phyloP scores from a whole-genome alignment of 2,113 vertebrate genomes.

The Balaeniceps rex region DNA sequence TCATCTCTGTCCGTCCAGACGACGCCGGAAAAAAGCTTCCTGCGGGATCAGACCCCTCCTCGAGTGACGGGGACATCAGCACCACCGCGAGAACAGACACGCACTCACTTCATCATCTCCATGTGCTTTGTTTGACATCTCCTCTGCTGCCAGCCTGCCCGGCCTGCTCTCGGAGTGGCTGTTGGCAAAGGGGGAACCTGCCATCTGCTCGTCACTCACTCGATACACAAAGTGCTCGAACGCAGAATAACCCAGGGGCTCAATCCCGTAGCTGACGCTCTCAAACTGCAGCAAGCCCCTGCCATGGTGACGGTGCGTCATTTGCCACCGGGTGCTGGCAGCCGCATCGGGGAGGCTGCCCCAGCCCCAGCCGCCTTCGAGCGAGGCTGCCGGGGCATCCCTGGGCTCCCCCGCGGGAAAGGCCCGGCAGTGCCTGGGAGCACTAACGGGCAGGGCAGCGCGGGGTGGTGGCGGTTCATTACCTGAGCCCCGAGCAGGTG shows the following conservation, averaged over 20 bases:
- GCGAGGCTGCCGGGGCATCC: background rate
- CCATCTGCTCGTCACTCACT: background rate
- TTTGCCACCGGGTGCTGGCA: background rate
- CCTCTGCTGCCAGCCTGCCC: background rate
- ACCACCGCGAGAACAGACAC: background rate
- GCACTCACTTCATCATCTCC: too few species aligned
- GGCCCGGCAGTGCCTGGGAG: too few species aligned
- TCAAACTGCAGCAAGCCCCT: conserved; percentile 71
- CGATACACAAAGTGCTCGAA: conserved; percentile 58
- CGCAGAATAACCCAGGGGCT: conserved; percentile 14
- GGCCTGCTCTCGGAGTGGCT: background rate
- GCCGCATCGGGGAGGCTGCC: background rate
- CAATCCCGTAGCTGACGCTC: conserved; percentile 62
- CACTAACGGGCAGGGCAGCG: background rate
- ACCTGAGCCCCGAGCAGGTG: conserved; percentile 71
- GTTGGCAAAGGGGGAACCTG: background rate
- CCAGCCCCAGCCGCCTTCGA: background rate
- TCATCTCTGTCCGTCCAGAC: background rate
- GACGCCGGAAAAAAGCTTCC: background rate
- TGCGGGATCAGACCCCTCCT: background rate
- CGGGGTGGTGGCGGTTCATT: background rate
- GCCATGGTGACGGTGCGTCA: background rate
- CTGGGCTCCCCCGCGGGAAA: background rate
- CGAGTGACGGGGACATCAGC: background rate
- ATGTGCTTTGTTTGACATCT: too few species aligned